phyloP scores from a whole-genome alignment of 2,113 vertebrate species.

The Larimichthys polyactis region DNA sequence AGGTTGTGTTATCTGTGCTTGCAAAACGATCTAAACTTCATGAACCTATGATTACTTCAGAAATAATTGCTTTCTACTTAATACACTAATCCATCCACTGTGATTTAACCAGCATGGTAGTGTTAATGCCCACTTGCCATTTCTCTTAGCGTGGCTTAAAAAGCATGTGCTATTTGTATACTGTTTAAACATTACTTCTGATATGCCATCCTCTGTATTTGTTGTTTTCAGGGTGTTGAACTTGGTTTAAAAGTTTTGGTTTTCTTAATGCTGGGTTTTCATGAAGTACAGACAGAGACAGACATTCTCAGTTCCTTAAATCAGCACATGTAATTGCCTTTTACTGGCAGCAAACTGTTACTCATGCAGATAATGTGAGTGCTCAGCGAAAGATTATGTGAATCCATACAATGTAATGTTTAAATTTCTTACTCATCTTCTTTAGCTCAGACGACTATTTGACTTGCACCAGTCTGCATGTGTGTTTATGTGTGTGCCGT shows the following conservation, averaged over 20 bases:
- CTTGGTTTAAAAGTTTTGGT: slow-evolving; percentile 21
- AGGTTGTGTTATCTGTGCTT: background rate
- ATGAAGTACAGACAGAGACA: slow-evolving; percentile 44
- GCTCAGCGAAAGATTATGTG: slow-evolving; percentile 10
- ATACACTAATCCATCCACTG: background rate
- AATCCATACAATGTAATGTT: slow-evolving; percentile 3
- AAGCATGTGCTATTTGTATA: background rate
- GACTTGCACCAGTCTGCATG: slow-evolving; percentile 1
- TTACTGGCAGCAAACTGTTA: slow-evolving; percentile 61
- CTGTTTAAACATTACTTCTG: background rate
- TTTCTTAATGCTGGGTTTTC: slow-evolving; percentile 19
- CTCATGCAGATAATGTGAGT: slow-evolving; percentile 29
- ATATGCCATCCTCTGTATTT: slow-evolving; percentile 4
- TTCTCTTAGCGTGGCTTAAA: background rate
- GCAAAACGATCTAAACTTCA: background rate
- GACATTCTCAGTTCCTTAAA: slow-evolving; percentile 89
- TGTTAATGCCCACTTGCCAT: background rate
- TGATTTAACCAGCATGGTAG: background rate
- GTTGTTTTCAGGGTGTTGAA: slow-evolving; percentile 15
- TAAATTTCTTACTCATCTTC: slow-evolving; percentile 5
- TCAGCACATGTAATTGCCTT: slow-evolving; percentile 69
- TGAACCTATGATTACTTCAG: background rate
- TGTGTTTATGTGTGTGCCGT: slow-evolving; percentile 21
- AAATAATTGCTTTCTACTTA: background rate
- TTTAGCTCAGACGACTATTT: background rate